These are phyloP conservation scores for Stenodera caucasica DNA, from an alignment of 2,888 invertebrate genomes.

Conservation along the genomic window DNA sequence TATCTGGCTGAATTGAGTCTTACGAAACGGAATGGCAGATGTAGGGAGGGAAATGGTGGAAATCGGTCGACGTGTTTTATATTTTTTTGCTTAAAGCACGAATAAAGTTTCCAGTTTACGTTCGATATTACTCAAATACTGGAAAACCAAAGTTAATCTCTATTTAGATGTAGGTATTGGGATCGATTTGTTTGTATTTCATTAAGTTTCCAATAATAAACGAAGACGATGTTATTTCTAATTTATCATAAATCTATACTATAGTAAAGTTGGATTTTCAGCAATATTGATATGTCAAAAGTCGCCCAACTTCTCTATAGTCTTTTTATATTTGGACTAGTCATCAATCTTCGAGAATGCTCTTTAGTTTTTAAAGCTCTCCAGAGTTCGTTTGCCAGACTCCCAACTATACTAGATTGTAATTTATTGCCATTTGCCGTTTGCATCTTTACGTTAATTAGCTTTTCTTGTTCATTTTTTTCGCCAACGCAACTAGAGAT, in stretches of 20 bases:
- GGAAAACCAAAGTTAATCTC: neutral
- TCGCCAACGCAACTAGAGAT: neutral
- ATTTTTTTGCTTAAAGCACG: neutral
- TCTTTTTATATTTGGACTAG: neutral
- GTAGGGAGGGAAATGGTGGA: neutral
- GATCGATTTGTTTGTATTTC: too few species aligned
- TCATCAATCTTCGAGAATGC: neutral
- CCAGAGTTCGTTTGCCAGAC: neutral
- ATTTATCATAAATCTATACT: too few species aligned
- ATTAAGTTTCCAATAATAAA: too few species aligned
- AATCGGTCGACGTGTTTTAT: neutral
- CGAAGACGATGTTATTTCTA: too few species aligned
- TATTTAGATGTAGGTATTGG: neutral
- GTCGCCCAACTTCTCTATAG: neutral
- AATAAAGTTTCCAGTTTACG: neutral
- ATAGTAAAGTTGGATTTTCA: too few species aligned
- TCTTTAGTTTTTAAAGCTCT: constrained; percentile 6
- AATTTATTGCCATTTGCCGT: constrained; percentile 2
- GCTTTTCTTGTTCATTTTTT: constrained; percentile 1
- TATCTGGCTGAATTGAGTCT: neutral
- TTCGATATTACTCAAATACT: neutral
- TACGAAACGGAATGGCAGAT: neutral
- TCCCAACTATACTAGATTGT: neutral
- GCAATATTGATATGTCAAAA: constrained; percentile 2
- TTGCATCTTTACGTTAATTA: constrained; percentile 1